phyloP scores from a whole-genome alignment of 2,797 vertebrate species.

The Sphenodon punctatus region DNA sequence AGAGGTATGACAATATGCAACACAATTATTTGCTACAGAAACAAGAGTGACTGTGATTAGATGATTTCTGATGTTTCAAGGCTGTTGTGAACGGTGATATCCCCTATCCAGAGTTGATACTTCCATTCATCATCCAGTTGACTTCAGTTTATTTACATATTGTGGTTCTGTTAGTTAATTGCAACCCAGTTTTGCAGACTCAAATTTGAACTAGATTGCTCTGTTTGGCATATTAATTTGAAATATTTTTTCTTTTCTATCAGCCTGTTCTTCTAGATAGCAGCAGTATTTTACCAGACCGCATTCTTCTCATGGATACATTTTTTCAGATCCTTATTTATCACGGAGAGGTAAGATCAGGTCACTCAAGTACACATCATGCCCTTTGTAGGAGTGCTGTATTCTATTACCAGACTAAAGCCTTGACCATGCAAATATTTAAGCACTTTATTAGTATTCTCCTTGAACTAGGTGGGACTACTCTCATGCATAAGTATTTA shows the following conservation, averaged over 20 bases:
- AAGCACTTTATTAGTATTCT: not conserved
- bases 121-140: not conserved
- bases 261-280: slow-evolving; percentile 96
- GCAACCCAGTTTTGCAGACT: not conserved
- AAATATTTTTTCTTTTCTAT: not conserved
- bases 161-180: not conserved
- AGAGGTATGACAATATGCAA: slow-evolving; percentile 79
- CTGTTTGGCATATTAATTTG: not conserved
- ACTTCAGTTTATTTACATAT: not conserved
- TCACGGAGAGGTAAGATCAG: slow-evolving; percentile 89
- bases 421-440: not conserved
- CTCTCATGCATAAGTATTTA: not conserved
- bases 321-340: slow-evolving; percentile 99
- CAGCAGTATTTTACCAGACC: slow-evolving; percentile 95
- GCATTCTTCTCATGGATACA: slow-evolving; percentile 97
- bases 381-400: not conserved
- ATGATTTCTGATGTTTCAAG: too few relatives aligned
- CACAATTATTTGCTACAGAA: not conserved
- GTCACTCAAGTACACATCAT: not conserved
- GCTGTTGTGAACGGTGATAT: not conserved
- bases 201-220: not conserved
- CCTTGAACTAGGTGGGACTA: not conserved
- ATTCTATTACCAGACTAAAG: not conserved
- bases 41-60: too few relatives aligned
- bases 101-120: not conserved